Evolutionary conservation across 2,888 invertebrate genomes (phyloP).

Genomic region (Eilema griseolum): DNA sequence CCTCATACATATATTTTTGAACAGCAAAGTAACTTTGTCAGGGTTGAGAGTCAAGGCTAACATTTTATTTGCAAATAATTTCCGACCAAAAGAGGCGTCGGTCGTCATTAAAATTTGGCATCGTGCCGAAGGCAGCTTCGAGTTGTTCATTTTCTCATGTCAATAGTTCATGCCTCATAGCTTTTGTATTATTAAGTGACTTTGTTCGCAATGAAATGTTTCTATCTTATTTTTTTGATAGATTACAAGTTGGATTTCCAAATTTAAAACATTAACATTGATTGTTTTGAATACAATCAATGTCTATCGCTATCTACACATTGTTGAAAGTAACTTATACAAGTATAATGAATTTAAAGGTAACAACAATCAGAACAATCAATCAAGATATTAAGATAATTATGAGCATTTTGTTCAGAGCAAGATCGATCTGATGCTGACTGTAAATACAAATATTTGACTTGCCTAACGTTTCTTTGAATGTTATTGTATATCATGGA

Average conservation of each 20-base stretch:
- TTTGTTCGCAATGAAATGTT: constrained; percentile 49
- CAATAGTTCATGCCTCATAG: constrained; percentile 63
- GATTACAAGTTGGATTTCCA: constrained; percentile 5
- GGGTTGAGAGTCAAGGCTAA: constrained; percentile 54
- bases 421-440: no score
- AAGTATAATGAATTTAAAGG: no score
- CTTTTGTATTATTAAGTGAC: constrained; percentile 54
- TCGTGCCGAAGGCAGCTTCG: constrained; percentile 53
- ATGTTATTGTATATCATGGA: no score
- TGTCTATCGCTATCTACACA: no score
- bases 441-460: no score
- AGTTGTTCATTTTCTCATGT: constrained; percentile 60
- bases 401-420: no score
- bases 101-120: constrained; percentile 66
- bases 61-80: constrained; percentile 62
- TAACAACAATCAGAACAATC: no score
- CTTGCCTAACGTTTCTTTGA: no score
- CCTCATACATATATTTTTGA: constrained; percentile 18
- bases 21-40: constrained; percentile 41
- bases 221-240: constrained; percentile 19
- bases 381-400: no score
- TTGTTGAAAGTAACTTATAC: background rate
- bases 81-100: constrained; percentile 49
- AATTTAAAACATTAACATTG: background rate
- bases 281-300: background rate